Base-by-base conservation (phyloP, 2,797 vertebrate species). In the Delichon dasypus region DNA sequence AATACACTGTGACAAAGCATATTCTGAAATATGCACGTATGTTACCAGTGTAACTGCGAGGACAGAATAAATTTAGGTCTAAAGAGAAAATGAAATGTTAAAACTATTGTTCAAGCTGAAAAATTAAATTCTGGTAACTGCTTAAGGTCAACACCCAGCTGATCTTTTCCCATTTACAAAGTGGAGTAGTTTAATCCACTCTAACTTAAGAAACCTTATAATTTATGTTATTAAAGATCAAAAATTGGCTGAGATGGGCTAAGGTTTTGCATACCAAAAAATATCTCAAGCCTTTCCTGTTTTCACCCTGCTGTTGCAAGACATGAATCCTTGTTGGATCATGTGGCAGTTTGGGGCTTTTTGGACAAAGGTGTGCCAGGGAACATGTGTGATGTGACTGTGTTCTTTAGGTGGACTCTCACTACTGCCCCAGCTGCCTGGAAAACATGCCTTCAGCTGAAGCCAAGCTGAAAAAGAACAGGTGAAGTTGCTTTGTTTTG, bases 401-500 rank as follows among this genome's bases (percentile, higher is more conserved):
- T 90, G 58, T 73, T 90, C 72, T 51, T 70, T 96, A 99, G 99
- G 99, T 99, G 97, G 99, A 99, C 96, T 99, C 99, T 9, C 99
- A 99, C 97, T 99, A 99, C 93, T 99, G 99, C 92, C 99, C 99
- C 73, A 99, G 99, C 97, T 99, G 99, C 95, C 95, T 99, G 98
- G 99, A 99, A 97, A 99, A 99, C 97, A 99, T 99, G 99, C 99
- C 99, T 4, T 99, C 99, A 27, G 99, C 99, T 90, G 99, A 99
- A 97, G 99, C 99, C 36, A 99, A 99, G 94, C 98, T 99, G 29
- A 99, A 99, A 95, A 99, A 99, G 98, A 99, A 99, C 96, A 99
- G 99, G 99, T 99, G 93, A 98, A 88, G 11, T 45, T 32, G 5
- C 34, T 71, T 60, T 47, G 25, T 50, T 47, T 54, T 61, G 9